Conservation (phyloP, 2,113 vertebrate species). For the Fulica atra region DNA sequence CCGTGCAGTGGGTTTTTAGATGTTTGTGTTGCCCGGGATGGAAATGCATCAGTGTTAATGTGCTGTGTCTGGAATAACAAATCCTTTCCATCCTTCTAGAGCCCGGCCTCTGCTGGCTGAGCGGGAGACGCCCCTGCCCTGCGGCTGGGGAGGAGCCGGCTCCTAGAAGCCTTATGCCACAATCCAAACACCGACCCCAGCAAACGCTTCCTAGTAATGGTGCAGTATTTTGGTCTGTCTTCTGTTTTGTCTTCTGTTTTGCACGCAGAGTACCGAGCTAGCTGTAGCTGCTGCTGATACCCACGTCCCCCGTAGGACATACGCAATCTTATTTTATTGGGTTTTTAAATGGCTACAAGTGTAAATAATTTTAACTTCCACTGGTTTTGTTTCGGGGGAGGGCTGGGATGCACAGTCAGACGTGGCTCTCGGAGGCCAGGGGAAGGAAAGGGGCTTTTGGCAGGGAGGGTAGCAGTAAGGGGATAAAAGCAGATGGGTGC, state of each 20-base stretch:
- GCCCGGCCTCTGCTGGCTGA: conserved; percentile 11
- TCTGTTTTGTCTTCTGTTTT: conserved; percentile 64
- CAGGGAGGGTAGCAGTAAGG: neutral
- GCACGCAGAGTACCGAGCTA: conserved; percentile 68
- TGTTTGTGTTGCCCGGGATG: conserved; percentile 50
- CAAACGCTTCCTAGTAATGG: conserved; percentile 67
- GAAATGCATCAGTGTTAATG: conserved; percentile 47
- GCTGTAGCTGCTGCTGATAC: conserved; percentile 57
- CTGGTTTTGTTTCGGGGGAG: neutral
- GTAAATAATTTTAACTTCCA: conserved; percentile 69
- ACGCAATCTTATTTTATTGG: conserved; percentile 55
- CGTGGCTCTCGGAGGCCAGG: neutral
- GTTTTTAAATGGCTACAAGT: conserved; percentile 64
- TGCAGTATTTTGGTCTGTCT: conserved; percentile 69
- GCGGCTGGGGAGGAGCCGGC: neutral
- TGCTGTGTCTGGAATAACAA: conserved; percentile 61
- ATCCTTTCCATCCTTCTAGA: conserved; percentile 58
- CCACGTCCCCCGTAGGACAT: conserved; percentile 47
- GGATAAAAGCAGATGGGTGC: neutral
- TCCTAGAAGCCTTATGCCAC: conserved; percentile 43
- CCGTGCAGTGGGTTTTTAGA: conserved; percentile 36
- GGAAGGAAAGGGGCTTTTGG: neutral
- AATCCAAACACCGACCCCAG: conserved; percentile 39
- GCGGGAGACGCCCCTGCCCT: neutral
- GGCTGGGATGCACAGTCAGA: neutral